Evolutionary conservation across 92 coral and sea anemone genomes (phyloP), one percentile per base, ranked within the genome.

Genomic region (Phenganax subtilis): DNA sequence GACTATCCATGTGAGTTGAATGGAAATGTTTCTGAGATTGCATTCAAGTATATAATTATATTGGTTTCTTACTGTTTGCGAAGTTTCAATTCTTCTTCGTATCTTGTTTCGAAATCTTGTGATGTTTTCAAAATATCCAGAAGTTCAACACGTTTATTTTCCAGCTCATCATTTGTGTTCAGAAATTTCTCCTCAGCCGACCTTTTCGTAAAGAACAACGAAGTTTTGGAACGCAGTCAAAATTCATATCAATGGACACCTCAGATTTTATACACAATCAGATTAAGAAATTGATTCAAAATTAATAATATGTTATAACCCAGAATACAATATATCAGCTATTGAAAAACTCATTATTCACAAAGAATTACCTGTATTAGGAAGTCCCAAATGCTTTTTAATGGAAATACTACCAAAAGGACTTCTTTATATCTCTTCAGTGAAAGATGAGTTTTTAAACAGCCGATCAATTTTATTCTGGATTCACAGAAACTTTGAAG

Each of bases 21-120:
- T 6, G 6, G 16, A 14, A 20, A 6, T 14, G 16, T 59, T 14
- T 20, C 65, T 0, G 65, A 14, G 65, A 20, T 14, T 14, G 65
- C 0, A 59, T 14, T 20, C 12, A 0, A 67, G 12, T 25, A 29
- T 25, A 52, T 80, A 37, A 37, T 37, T 37, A 37, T 37, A 37
- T 37, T 77, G 44, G 7, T 12, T 15, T 58, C 51, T 12, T 76
- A 88, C 99, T 93, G 89, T 82, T 90, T 90, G 20, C 99, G 77
- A 6, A 92, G 84, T 61, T 82, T 87, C n/a, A 93, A 82, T 84
- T 96, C 99, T 68, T 96, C 99, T 83, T 97, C 86, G 9, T 90
- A 89, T 75, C 90, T 97, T 61, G 85, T 86, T 80, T 96, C 93
- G 69, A 90, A 87, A 68, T 90, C 85, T 54, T 88, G 85, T 14